Evolutionary conservation across 2,888 invertebrate genomes (phyloP).

Genomic region (Metalampra italica): DNA sequence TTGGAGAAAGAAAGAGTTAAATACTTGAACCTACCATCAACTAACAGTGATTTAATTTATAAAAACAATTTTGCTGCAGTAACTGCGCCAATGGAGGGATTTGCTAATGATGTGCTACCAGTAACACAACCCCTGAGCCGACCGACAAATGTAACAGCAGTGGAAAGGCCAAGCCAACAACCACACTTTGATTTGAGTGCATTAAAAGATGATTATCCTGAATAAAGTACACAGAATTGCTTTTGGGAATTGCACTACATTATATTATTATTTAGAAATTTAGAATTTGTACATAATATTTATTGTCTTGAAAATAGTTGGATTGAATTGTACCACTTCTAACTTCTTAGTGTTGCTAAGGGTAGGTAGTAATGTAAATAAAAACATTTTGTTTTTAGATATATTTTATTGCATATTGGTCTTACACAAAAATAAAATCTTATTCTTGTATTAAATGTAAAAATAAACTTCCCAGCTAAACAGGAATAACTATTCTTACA

Average conservation of each 20-base stretch:
- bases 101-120: conserved; percentile 28
- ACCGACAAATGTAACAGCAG: conserved; percentile 21
- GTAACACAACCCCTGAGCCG: conserved; percentile 22
- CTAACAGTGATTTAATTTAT: conserved; percentile 35
- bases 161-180: conserved; percentile 31
- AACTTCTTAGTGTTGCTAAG: too few relatives aligned
- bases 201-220: conserved; percentile 39
- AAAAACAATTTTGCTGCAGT: conserved; percentile 31
- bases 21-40: conserved; percentile 52
- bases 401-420: conserved; percentile 76
- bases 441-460: conserved; percentile 67
- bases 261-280: too few relatives aligned
- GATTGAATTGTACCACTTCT: too few relatives aligned
- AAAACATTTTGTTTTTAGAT: conserved; percentile 44
- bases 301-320: too few relatives aligned
- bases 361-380: not conserved
- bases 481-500: conserved; percentile 71
- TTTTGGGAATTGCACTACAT: not conserved
- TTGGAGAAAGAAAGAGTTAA: conserved; percentile 76
- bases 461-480: conserved; percentile 71
- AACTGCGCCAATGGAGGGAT: conserved; percentile 22
- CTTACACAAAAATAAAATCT: conserved; percentile 74
- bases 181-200: conserved; percentile 59
- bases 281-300: too few relatives aligned
- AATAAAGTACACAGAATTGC: not conserved